Evolutionary conservation across 2,113 vertebrate genomes (phyloP).

Genomic region (Sorex fumeus): DNA sequence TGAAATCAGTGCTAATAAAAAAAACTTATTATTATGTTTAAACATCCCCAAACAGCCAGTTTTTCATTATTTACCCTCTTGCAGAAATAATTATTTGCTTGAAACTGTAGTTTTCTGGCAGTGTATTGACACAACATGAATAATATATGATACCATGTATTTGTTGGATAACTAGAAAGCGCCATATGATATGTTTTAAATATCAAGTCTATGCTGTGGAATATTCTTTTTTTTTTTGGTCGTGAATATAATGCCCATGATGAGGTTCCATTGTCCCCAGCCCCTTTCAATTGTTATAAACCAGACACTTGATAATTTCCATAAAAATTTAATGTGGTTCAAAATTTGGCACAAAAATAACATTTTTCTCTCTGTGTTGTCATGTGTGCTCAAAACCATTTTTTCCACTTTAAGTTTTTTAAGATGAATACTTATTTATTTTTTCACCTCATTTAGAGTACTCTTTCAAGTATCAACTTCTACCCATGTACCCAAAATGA

Average conservation of each 20-base stretch:
- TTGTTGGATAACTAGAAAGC: background rate
- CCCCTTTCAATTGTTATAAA: constrained; percentile 60
- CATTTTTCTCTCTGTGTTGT: constrained; percentile 24
- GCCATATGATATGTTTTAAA: background rate
- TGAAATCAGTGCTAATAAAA: constrained; percentile 38
- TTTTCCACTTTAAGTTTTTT: constrained; percentile 38
- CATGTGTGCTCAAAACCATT: constrained; percentile 23
- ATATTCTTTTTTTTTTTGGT: constrained; percentile 38
- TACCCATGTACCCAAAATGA: constrained; percentile 13
- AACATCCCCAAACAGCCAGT: background rate
- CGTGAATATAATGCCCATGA: background rate
- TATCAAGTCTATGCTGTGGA: background rate
- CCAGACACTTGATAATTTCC: constrained; percentile 70
- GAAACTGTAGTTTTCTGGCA: constrained; percentile 52
- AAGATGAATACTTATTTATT: constrained; percentile 43
- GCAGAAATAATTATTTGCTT: constrained; percentile 58
- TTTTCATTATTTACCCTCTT: constrained; percentile 61
- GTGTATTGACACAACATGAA: background rate
- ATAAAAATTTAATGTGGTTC: constrained; percentile 72
- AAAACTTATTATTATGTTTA: constrained; percentile 54
- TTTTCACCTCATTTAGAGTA: constrained; percentile 30
- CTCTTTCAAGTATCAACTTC: constrained; percentile 31
- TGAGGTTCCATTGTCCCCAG: constrained; percentile 50
- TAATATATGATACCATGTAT: background rate
- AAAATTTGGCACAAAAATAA: constrained; percentile 62